These are phyloP conservation scores for Pomacea canaliculata DNA, from an alignment of 2,888 invertebrate genomes.

Conservation along the genomic window DNA sequence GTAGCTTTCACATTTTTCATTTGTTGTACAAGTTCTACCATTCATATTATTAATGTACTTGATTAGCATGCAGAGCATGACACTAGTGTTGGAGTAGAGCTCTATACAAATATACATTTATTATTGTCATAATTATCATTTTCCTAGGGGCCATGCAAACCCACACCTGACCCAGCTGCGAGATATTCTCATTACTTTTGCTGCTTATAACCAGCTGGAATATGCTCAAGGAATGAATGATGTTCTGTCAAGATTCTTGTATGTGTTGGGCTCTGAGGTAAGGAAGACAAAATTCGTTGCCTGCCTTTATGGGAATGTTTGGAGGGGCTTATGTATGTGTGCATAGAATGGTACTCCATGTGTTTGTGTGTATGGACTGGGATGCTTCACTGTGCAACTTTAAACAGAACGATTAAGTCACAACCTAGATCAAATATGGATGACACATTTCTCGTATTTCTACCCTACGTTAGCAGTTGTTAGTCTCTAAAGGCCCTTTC, in stretches of 20 bases:
- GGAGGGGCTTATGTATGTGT: too few relatives aligned
- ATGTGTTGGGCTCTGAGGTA: slow-evolving; percentile 68
- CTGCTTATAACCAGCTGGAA: slow-evolving; percentile 62
- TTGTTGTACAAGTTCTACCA: neutral
- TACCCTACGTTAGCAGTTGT: too few relatives aligned
- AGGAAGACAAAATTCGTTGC: neutral
- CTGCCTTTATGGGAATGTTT: too few relatives aligned
- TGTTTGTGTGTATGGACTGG: too few relatives aligned
- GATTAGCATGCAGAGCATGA: neutral
- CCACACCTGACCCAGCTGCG: slow-evolving; percentile 57
- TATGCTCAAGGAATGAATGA: slow-evolving; percentile 71
- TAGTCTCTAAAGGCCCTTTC: too few relatives aligned
- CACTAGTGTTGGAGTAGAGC: neutral
- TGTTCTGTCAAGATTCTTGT: slow-evolving; percentile 64
- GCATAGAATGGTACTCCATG: too few relatives aligned
- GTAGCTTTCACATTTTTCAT: neutral
- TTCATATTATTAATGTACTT: neutral
- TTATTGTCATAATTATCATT: neutral
- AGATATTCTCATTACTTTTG: slow-evolving; percentile 64
- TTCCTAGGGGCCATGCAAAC: slow-evolving; percentile 52
- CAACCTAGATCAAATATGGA: too few relatives aligned
- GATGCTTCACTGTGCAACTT: too few relatives aligned
- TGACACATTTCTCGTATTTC: too few relatives aligned
- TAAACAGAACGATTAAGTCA: too few relatives aligned
- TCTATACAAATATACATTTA: too few relatives aligned